Conservation (phyloP, 2,888 invertebrate species). For the Eulithis prunata region DNA sequence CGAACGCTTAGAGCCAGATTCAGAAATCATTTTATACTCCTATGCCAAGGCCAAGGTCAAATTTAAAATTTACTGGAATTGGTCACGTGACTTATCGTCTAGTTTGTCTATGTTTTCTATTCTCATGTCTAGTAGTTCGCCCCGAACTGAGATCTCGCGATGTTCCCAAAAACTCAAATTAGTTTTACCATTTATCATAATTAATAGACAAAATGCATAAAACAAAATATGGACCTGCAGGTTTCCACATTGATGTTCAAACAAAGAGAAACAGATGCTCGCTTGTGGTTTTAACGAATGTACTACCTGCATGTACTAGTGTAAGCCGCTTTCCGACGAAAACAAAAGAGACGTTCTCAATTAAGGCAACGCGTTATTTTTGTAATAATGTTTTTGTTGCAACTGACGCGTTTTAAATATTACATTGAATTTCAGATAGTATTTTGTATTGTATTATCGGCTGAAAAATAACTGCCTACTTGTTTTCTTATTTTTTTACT, state of each 20-base stretch:
- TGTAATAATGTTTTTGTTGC: background rate
- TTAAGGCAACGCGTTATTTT: background rate
- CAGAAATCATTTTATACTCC: no score
- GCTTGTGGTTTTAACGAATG: conserved; percentile 4
- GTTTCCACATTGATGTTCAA: background rate
- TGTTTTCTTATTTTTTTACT: background rate
- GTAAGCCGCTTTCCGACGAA: background rate
- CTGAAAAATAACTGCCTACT: background rate
- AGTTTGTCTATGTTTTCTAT: no score
- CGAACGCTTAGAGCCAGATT: no score
- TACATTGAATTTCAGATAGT: no score
- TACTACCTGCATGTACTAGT: background rate
- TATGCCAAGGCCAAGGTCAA: no score
- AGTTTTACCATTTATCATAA: no score
- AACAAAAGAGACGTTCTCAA: background rate
- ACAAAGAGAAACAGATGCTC: background rate
- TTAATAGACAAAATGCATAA: background rate
- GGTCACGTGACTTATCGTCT: no score
- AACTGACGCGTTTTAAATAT: background rate
- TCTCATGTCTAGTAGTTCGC: no score
- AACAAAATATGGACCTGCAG: background rate
- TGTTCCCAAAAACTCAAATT: no score
- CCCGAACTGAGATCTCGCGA: no score
- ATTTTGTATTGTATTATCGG: no score
- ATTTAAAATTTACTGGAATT: no score